Conservation (phyloP, 2,113 vertebrate species). For the Gambusia affinis region DNA sequence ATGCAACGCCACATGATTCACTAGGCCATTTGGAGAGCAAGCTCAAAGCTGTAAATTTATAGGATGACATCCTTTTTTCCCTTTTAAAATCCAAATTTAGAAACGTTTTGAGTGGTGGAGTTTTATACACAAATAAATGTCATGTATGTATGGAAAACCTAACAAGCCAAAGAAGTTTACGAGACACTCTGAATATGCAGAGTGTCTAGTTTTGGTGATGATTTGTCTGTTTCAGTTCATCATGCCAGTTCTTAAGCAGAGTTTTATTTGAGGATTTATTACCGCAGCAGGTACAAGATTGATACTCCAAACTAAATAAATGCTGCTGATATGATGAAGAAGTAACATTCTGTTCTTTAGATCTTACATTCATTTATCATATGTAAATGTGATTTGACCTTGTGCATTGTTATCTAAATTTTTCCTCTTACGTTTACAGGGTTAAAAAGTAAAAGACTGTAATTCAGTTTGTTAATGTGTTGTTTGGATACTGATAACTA, state of each 20-base stretch:
- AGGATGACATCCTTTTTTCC: neutral
- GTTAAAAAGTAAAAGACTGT: neutral
- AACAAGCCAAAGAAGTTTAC: slow-evolving; percentile 7
- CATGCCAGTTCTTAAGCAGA: slow-evolving; percentile 20
- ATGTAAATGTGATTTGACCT: neutral
- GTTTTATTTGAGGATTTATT: slow-evolving; percentile 37
- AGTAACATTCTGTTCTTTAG: neutral
- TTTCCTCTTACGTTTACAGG: neutral
- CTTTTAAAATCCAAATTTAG: neutral
- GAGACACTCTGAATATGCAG: neutral
- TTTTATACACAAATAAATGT: neutral
- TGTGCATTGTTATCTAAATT: neutral
- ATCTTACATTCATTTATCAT: neutral
- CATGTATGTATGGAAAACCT: neutral
- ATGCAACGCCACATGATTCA: slow-evolving; percentile 33
- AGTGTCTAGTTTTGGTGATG: neutral
- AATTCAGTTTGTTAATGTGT: neutral
- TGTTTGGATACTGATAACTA: neutral
- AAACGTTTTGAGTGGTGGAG: neutral
- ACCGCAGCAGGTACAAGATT: slow-evolving; percentile 29
- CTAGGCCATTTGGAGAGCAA: neutral
- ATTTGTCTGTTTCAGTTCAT: slow-evolving; percentile 32
- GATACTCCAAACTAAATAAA: slow-evolving; percentile 16
- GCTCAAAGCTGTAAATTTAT: neutral
- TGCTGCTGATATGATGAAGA: slow-evolving; percentile 5